Conservation (phyloP, 2,113 vertebrate species). For the Struthio camelus region DNA sequence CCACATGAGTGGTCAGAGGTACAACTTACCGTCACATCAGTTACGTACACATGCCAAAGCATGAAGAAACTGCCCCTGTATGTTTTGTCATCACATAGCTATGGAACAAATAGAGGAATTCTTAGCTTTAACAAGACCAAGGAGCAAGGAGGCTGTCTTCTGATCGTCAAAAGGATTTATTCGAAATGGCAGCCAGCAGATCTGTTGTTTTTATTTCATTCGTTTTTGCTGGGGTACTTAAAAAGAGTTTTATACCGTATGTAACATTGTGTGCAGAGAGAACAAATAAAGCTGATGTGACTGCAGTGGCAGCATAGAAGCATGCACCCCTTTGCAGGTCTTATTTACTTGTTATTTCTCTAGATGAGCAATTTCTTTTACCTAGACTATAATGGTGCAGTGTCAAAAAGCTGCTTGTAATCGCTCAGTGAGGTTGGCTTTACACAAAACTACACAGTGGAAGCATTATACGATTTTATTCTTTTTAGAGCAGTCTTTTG, state of each 20-base stretch:
- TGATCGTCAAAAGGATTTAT: not conserved
- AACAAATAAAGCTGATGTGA: not conserved
- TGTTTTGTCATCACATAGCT: not conserved
- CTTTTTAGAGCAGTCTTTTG: not conserved
- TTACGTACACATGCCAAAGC: not conserved
- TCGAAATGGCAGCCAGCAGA: not conserved
- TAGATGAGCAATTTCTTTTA: too few species aligned
- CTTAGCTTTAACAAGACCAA: not conserved
- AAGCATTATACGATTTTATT: not conserved
- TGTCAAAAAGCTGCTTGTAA: not conserved
- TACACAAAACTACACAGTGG: not conserved
- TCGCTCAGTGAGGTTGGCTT: not conserved
- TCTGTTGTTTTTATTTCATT: not conserved
- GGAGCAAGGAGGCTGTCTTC: not conserved
- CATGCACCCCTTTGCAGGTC: not conserved
- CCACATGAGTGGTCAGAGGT: not conserved
- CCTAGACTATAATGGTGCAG: not conserved
- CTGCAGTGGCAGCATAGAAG: not conserved
- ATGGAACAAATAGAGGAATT: not conserved
- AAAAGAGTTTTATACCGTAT: not conserved
- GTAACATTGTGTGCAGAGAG: not conserved
- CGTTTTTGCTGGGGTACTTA: not conserved
- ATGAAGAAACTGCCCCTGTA: not conserved
- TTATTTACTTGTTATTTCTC: not conserved
- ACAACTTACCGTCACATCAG: not conserved